Base-by-base conservation (phyloP, 53 echinoderm and acorn worm species). In the Patiria pectinifera region DNA sequence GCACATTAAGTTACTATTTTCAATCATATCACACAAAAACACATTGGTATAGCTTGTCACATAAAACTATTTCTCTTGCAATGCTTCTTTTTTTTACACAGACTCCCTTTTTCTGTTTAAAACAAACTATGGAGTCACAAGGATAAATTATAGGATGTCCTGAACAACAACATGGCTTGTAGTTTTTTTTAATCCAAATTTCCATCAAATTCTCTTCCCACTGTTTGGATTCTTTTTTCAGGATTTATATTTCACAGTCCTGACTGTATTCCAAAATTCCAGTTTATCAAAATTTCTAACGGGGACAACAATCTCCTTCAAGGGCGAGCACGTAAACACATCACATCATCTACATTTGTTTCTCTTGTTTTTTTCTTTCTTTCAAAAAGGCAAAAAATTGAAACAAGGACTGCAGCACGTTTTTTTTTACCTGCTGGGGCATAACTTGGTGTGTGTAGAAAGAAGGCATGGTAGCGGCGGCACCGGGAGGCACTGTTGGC, bases 401-500 rank as follows among this genome's bases (percentile, higher is more conserved):
- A 6, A 63, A 87, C 87, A 47, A 69, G 45, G 47, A 80, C 80
- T 69, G 80, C 90, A 88, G 82, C 76, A 88, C 83, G 83, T 72
- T 53, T 53, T 53, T 53, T 53, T 53, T 74, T 95, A 95, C 95
- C 94, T 95, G 95, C 89, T 92, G 83, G 77, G 92, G 85, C 94
- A 95, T 94, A 48, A 94, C 91, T 77, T 91, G 94, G 45, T 91
- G 94, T 77, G 94, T 89, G 93, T 95, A 96, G 94, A 94, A 91
- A 63, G 96, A 94, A 71, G 94, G 91, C 82, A 87, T 94, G 80
- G 94, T 86, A 61, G 93, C 95, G 59, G 93, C 86, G 69, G 84
- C 93, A 83, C 91, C 91, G 22, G 92, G 75, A 75, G 96, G 94
- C 93, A 96, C 88, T 60, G 96, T 86, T 93, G 94, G 93, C 96